A percentile compares a stretch with the other conserved stretches of the same genome.
Evolutionary conservation across 2,888 invertebrate species (phyloP).

Genomic region (Drosophila falleni): DNA sequence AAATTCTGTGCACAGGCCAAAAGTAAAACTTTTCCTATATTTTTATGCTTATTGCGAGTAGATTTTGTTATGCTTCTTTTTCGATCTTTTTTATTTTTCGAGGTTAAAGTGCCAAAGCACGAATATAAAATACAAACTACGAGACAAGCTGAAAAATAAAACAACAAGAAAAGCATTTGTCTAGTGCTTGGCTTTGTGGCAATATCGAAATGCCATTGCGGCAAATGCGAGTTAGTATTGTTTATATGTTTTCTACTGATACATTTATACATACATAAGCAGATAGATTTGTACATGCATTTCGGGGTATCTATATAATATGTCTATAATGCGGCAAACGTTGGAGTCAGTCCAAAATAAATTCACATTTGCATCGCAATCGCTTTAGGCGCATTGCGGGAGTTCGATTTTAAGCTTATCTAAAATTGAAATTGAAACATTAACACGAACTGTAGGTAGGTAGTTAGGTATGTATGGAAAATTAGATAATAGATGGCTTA

Average conservation of each 20-base stretch:
- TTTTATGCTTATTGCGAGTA: conserved; percentile 58
- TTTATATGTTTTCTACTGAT: conserved; percentile 9
- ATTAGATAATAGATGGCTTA: too few relatives aligned
- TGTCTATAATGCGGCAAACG: conserved; percentile 72
- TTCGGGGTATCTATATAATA: conserved; percentile 31
- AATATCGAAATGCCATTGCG: conserved; percentile 62
- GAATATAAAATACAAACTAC: conserved; percentile 60
- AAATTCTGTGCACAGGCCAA: conserved; percentile 54
- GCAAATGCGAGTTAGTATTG: conserved; percentile 29
- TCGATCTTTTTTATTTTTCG: conserved; percentile 38
- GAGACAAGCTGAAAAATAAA: conserved; percentile 39
- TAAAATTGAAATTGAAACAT: conserved; percentile 67
- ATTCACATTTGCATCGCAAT: conserved; percentile 73
- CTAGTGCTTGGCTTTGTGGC: conserved; percentile 56
- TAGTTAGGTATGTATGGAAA: too few relatives aligned
- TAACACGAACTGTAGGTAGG: too few relatives aligned
- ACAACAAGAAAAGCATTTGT: conserved; percentile 37
- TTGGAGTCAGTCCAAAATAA: conserved; percentile 71
- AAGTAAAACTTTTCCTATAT: conserved; percentile 37
- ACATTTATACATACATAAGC: conserved; percentile 2
- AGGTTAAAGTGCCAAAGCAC: conserved; percentile 75
- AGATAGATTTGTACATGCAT: neutral
- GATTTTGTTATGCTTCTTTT: conserved; percentile 21
- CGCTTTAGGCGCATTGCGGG: conserved; percentile 74
- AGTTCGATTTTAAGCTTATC: conserved; percentile 66